Percentiles rank a stretch among this genome's conserved stretches.
These are phyloP conservation scores for Streblospio benedicti DNA, from an alignment of 1,140 invertebrate species.

Conservation along the genomic window DNA sequence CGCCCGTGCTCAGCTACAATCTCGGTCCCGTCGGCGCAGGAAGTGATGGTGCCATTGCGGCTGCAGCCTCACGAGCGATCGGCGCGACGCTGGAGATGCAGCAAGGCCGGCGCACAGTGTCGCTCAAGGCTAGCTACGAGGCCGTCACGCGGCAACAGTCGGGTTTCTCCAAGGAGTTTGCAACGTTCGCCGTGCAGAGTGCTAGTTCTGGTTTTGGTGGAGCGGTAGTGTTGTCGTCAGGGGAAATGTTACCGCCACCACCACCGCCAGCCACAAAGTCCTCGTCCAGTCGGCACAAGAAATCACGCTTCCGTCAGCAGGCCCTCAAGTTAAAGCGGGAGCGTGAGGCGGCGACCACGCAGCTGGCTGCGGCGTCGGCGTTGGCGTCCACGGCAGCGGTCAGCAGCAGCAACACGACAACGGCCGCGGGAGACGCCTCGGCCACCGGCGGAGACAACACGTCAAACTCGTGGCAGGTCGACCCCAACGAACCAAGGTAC, in stretches of 20 bases:
- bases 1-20: slow-evolving; percentile 53
- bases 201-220: no score
- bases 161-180: no score
- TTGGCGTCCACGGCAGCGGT: no score
- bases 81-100: slow-evolving; percentile 95
- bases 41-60: slow-evolving; percentile 76
- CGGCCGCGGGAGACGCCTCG: slow-evolving; percentile 26
- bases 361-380: no score
- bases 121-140: slow-evolving; percentile 74
- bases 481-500: slow-evolving; percentile 75
- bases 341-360: no score
- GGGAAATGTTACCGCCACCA: no score
- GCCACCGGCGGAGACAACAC: slow-evolving; percentile 34
- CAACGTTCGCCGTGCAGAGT: no score
- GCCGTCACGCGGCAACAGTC: slow-evolving; percentile 44
- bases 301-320: no score
- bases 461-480: slow-evolving; percentile 50
- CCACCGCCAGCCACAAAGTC: no score
- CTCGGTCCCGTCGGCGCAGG: slow-evolving; percentile 65
- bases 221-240: no score
- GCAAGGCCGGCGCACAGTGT: slow-evolving; percentile 83
- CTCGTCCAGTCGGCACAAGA: no score
- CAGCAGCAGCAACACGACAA: slow-evolving; percentile 20
- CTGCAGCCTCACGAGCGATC: slow-evolving; percentile 89
- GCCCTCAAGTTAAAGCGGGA: no score